Conservation (phyloP, 2,113 vertebrate genomes). For the Ahaetulla prasina region DNA sequence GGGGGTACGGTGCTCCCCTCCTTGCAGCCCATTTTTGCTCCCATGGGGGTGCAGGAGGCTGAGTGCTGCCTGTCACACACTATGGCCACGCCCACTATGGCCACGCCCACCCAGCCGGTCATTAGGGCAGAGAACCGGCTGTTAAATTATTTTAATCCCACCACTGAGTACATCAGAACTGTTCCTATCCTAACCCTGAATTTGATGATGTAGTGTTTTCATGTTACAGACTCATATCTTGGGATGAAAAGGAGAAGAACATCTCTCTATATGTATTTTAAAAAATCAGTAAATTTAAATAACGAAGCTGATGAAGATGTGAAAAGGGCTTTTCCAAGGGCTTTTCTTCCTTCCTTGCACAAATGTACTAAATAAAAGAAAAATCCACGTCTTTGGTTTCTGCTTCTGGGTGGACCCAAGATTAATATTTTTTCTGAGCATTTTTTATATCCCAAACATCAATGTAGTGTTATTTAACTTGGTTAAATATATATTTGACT, state of each 20-base stretch:
- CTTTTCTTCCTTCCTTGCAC: background rate
- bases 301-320: constrained; percentile 46
- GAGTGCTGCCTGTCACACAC: too few relatives aligned
- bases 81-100: too few relatives aligned
- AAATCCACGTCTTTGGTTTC: constrained; percentile 12
- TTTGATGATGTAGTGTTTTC: constrained; percentile 54
- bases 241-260: constrained; percentile 10
- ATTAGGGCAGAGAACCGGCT: too few relatives aligned
- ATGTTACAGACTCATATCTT: constrained; percentile 57
- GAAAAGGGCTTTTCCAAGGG: constrained; percentile 50
- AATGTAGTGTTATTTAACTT: accelerated
- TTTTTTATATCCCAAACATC: background rate
- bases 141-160: constrained; percentile 33
- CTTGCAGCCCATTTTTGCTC: too few relatives aligned
- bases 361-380: background rate
- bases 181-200: constrained; percentile 37
- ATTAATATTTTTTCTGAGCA: constrained; percentile 18
- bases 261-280: background rate
- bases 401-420: constrained; percentile 14
- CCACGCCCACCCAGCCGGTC: too few relatives aligned
- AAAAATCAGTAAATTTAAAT: constrained; percentile 51
- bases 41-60: too few relatives aligned
- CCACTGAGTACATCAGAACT: constrained; percentile 57
- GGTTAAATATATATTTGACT: background rate
- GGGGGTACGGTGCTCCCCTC: too few relatives aligned